Base-by-base conservation (phyloP, 2,797 vertebrate genomes). In the Gallirallus australis region DNA sequence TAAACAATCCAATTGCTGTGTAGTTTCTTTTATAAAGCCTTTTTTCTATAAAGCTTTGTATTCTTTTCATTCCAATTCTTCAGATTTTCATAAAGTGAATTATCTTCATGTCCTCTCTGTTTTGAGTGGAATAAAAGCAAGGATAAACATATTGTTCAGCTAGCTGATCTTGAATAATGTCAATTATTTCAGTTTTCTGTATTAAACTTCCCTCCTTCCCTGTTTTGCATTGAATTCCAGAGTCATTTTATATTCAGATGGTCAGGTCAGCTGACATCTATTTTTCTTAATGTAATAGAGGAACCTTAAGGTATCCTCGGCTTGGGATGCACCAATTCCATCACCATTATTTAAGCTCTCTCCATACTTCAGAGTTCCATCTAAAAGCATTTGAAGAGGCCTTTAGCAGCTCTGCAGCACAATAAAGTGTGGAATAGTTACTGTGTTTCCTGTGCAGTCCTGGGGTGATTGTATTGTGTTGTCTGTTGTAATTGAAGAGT, bases 111-210 rank as follows among this genome's bases (percentile, higher is more conserved):
- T 73, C 9, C 82, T 59, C 31, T 66, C 9, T 65, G 16, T 87
- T 82, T 68, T 66, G 70, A 89, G 11, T 75, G 33, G 33, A 94
- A 85, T 90, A 61, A 95, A 91, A 82, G 8, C 19, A 66, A 88
- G 35, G 10, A 39, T 59, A 80, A 87, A 9, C 20, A 68, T n/a
- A 70, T 25, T 60, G 11, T 75, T 59, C 24, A 89, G 23, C 10
- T 66, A 77, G 11, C 42, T 84, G 52, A 64, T 70, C 9, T 59
- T n/a, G 16, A 93, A 59, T 94, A 45, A 69, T 78, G 19, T 66
- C 35, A 42, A 39, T 75, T 57, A 23, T 82, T 90, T 30, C 19
- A 63, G 25, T 82, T 24, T 79, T 69, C n/a, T 87, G 5, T 60
- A 25, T 53, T 28, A 25, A 19, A 23, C 6, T 4, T 16, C 20